Percentiles rank a stretch among this genome's conserved stretches.
Evolutionary conservation across 1,140 invertebrate species (phyloP).

Genomic region (Eufriesea mexicana): DNA sequence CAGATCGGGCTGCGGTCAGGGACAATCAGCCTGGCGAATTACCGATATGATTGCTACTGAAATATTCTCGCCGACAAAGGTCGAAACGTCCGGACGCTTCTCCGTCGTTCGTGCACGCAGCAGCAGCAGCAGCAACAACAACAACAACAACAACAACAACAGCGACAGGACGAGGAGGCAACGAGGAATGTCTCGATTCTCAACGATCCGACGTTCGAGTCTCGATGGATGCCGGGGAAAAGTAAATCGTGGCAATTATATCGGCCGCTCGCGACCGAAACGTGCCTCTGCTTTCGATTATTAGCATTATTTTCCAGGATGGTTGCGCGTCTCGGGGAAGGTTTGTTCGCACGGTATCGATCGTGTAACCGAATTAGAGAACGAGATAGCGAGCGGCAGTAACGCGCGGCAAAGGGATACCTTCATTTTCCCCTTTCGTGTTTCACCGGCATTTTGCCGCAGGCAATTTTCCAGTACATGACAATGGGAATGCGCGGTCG

Average conservation of each 20-base stretch:
- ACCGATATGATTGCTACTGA: conserved; percentile 83
- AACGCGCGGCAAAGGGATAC: not conserved
- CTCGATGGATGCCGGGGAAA: too few relatives aligned
- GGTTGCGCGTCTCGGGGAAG: not conserved
- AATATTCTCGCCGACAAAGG: conserved; percentile 81
- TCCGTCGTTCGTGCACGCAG: conserved; percentile 11
- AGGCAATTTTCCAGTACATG: conserved; percentile 46
- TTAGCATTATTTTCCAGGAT: too few relatives aligned
- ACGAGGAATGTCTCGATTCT: too few relatives aligned
- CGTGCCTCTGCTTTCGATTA: too few relatives aligned
- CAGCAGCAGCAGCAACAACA: not conserved
- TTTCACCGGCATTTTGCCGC: conserved; percentile 15
- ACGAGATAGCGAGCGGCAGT: not conserved
- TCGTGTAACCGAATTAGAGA: conserved; percentile 20
- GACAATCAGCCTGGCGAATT: conserved; percentile 81
- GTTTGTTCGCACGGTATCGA: conserved; percentile 6
- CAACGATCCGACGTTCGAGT: too few relatives aligned
- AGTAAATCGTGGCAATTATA: too few relatives aligned
- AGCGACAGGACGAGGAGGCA: too few relatives aligned
- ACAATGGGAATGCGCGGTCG: conserved; percentile 57
- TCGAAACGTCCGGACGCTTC: conserved; percentile 37
- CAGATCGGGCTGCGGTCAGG: conserved; percentile 80
- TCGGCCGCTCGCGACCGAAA: too few relatives aligned
- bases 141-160: too few relatives aligned
- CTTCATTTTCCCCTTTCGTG: conserved; percentile 9